Conservation (phyloP, 1,140 invertebrate genomes). For the Drosophila lacertosa region DNA sequence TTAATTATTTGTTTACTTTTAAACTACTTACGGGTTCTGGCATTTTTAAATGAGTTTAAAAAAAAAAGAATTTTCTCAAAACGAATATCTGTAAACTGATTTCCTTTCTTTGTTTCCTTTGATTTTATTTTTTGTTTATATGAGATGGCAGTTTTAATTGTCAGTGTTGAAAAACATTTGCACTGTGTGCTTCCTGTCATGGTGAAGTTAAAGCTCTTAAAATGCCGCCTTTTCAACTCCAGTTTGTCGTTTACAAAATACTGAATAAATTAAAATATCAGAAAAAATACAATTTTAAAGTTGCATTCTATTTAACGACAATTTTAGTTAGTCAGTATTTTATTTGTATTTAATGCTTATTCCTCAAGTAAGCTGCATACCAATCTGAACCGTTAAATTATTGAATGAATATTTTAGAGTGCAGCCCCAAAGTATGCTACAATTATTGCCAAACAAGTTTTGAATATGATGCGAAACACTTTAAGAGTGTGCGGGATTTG, state of each 20-base stretch:
- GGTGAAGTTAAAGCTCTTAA: neutral
- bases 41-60: conserved; percentile 6
- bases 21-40: conserved; percentile 5
- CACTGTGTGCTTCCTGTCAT: neutral
- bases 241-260: neutral
- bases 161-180: conserved; percentile 30
- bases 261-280: neutral
- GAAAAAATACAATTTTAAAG: neutral
- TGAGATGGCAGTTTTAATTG: conserved; percentile 40
- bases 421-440: conserved; percentile 14
- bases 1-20: neutral
- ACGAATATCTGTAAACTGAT: neutral
- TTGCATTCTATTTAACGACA: no score
- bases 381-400: neutral
- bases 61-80: conserved; percentile 7
- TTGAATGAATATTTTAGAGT: neutral
- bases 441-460: neutral
- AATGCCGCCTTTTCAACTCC: neutral
- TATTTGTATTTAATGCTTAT: neutral
- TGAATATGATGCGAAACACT: neutral
- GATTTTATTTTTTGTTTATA: conserved; percentile 9
- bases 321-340: no score
- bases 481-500: neutral
- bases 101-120: neutral
- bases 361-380: conserved; percentile 1